Evolutionary conservation across 92 coral and sea anemone genomes (phyloP).

Genomic region (Phenganax marumi): DNA sequence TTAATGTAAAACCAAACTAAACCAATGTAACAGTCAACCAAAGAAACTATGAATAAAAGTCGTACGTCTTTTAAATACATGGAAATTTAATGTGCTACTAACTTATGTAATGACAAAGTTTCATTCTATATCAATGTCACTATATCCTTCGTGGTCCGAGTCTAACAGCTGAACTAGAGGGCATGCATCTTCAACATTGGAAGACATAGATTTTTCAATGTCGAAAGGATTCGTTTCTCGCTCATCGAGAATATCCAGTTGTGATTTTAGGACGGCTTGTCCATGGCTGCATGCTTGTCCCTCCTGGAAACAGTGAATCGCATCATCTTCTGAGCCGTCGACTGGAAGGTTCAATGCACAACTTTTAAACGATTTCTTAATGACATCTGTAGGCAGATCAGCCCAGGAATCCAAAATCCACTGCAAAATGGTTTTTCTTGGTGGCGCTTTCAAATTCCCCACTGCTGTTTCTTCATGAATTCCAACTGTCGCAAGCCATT

Average conservation of each 20-base stretch:
- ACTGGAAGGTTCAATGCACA: slow-evolving; percentile 24
- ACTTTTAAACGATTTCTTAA: slow-evolving; percentile 31
- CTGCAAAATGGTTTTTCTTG: slow-evolving; percentile 39
- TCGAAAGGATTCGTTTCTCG: slow-evolving; percentile 57
- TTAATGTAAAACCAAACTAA: no score
- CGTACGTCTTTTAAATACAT: no score
- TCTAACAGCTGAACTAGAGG: slow-evolving; percentile 12
- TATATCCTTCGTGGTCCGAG: no score
- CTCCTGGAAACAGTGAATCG: slow-evolving; percentile 50
- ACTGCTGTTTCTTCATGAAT: slow-evolving; percentile 40
- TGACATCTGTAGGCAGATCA: slow-evolving; percentile 26
- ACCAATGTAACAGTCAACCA: no score
- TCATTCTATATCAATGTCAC: no score
- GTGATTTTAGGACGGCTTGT: slow-evolving; percentile 38
- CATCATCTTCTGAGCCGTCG: slow-evolving; percentile 45
- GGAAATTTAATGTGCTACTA: no score
- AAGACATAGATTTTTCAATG: background rate
- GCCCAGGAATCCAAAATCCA: slow-evolving; percentile 55
- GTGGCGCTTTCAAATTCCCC: no score
- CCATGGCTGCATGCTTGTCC: slow-evolving; percentile 51
- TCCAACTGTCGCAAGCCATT: background rate
- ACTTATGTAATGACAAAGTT: no score
- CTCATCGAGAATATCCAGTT: slow-evolving; percentile 56
- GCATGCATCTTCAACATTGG: slow-evolving; percentile 34
- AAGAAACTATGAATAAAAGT: no score